Evolutionary conservation across 2,888 invertebrate species (phyloP).

Genomic region (Romanomermis culicivorax): DNA sequence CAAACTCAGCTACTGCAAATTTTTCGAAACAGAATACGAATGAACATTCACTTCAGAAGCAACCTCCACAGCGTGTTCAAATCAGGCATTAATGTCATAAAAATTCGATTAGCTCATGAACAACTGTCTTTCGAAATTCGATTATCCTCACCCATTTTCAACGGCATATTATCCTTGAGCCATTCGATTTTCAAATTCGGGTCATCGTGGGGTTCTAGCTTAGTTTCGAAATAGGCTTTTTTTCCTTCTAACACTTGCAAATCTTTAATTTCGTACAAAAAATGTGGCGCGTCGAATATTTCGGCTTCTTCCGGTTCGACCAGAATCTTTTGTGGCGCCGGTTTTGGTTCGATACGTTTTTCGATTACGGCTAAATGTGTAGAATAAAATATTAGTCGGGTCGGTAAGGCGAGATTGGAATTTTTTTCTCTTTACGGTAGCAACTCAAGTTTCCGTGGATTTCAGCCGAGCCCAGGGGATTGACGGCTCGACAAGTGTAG

Average conservation of each 20-base stretch:
- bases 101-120: too few relatives aligned
- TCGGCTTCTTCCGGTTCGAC: conserved; percentile 25
- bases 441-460: conserved; percentile 6
- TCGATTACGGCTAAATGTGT: conserved; percentile 64
- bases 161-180: conserved; percentile 69
- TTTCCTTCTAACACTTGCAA: conserved; percentile 49
- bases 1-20: too few relatives aligned
- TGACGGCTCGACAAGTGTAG: conserved; percentile 64
- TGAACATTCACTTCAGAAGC: too few relatives aligned
- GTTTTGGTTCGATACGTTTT: conserved; percentile 42
- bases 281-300: conserved; percentile 22
- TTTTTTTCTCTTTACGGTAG: too few relatives aligned
- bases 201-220: conserved; percentile 29
- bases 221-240: conserved; percentile 70
- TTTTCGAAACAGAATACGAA: too few relatives aligned
- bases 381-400: too few relatives aligned
- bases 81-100: too few relatives aligned
- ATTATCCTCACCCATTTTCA: conserved; percentile 43
- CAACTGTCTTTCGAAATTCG: too few relatives aligned
- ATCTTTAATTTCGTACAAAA: conserved; percentile 20
- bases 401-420: too few relatives aligned
- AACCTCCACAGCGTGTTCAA: too few relatives aligned
- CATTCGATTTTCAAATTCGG: conserved; percentile 31
- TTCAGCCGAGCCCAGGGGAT: conserved; percentile 22
- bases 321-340: conserved; percentile 20